These are phyloP conservation scores for Tetrao urogallus DNA, from an alignment of 2,113 vertebrate species.

Conservation along the genomic window DNA sequence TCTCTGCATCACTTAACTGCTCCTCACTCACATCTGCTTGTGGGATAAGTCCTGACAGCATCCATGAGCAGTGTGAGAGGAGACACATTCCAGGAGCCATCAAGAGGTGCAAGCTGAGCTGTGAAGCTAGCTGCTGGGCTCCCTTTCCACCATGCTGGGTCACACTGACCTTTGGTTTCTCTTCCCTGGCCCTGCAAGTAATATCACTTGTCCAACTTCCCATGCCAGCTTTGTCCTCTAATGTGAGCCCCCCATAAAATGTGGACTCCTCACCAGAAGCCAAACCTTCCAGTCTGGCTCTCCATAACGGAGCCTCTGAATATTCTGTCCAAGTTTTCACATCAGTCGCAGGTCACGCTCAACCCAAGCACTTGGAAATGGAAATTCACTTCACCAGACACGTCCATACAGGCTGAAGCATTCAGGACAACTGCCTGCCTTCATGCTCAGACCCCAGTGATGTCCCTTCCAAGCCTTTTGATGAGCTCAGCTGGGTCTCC, in stretches of 20 bases:
- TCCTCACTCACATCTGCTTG: not conserved
- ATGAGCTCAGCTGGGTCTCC: not conserved
- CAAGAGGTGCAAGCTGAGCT: not conserved
- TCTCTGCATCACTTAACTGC: not conserved
- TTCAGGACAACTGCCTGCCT: not conserved
- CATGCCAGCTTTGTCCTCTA: not conserved
- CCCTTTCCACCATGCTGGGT: not conserved
- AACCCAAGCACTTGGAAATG: not conserved
- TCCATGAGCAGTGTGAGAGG: rapidly evolving
- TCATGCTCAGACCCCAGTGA: not conserved
- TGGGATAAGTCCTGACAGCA: not conserved
- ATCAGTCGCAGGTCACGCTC: rapidly evolving
- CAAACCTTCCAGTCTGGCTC: not conserved
- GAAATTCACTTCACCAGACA: not conserved
- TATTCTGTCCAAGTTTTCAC: not conserved
- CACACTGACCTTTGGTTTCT: not conserved
- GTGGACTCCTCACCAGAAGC: not conserved
- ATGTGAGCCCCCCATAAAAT: not conserved
- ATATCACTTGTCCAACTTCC: not conserved
- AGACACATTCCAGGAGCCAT: not conserved
- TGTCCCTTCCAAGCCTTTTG: not conserved
- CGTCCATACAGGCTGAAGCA: not conserved
- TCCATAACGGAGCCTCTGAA: not conserved
- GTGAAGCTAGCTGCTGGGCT: not conserved
- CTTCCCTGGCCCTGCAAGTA: not conserved